Base-by-base conservation (phyloP, 2,113 vertebrate species). In the Plecotus auritus region DNA sequence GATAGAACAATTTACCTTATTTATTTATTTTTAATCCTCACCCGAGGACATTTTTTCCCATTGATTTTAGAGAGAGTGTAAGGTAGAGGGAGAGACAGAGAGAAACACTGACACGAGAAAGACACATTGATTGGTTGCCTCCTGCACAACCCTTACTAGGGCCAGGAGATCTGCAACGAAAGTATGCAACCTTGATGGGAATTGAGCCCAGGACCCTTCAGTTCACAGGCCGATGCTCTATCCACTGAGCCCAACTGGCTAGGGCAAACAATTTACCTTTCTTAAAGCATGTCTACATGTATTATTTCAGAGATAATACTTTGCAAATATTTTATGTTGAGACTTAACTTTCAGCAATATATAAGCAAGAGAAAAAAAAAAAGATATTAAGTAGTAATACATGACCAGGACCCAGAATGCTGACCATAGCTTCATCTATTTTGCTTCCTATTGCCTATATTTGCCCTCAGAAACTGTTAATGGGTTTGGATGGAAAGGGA, bases 261-360 rank as follows among this genome's bases (percentile, higher is more conserved):
- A 61, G 59, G 56, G 59, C 59, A 61, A 61, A 56, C 10, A 67
- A 47, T 89, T 80, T 84, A 22, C 37, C 22, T 86, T 73, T 73
- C 59, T 61, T 74, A 74, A 89, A 69, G 37, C 10, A 69, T 40
- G 72, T 94, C 7, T 35, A 14, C 12, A 4, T 16, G 12, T 76
- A 14, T 85, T 85, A 74, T 87, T 64, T 94, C 67, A 47, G 66
- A 67, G 82, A 54, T 32, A 45, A 70, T 11, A 61, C 20, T 81
- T 81, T 20, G 28, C 8, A 83, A 92, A 42, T 82, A 70, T 77
- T 94, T 95, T 64, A 95, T 51, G 23, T 78, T 82, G 72, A 78
- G 45, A 77, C 9, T 76, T 91, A 40, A 40, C 2, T 18, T 87
- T 85, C 76, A 96, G 61, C 8, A 92, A 32, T 10, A 69, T 40